These are phyloP conservation scores for Belgica antarctica DNA, from an alignment of 2,888 invertebrate species.

Conservation along the genomic window DNA sequence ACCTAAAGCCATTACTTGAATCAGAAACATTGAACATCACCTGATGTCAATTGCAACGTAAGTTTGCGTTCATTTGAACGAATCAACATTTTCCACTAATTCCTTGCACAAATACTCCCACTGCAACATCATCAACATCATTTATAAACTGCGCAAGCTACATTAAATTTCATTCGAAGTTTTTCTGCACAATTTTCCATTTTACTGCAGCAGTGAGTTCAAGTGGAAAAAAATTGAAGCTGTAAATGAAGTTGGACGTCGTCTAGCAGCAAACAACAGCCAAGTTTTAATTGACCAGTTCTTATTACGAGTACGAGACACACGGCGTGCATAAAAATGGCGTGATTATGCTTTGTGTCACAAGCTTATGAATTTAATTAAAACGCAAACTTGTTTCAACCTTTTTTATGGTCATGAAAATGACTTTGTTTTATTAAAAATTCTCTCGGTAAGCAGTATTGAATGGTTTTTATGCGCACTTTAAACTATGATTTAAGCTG, in stretches of 20 bases:
- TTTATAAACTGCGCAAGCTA: background rate
- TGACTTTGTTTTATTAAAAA: background rate
- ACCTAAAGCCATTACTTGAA: too few relatives aligned
- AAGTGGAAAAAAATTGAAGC: background rate
- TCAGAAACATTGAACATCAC: too few relatives aligned
- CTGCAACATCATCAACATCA: background rate
- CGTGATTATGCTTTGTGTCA: background rate
- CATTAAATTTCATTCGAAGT: background rate
- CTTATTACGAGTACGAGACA: background rate
- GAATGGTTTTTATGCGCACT: constrained; percentile 3
- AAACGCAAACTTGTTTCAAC: background rate
- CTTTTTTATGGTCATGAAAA: background rate
- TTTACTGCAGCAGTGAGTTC: background rate
- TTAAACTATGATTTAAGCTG: background rate
- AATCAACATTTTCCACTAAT: background rate
- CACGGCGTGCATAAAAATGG: constrained; percentile 1
- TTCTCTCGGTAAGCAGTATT: background rate
- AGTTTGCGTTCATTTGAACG: too few relatives aligned
- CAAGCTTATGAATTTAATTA: constrained; percentile 15
- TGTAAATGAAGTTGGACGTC: background rate
- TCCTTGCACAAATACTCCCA: too few relatives aligned
- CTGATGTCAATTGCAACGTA: too few relatives aligned
- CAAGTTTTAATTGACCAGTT: background rate
- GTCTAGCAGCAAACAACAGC: background rate
- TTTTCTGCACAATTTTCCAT: background rate